phyloP scores from a whole-genome alignment of 1,140 invertebrate species.

The Harpegnathos saltator region DNA sequence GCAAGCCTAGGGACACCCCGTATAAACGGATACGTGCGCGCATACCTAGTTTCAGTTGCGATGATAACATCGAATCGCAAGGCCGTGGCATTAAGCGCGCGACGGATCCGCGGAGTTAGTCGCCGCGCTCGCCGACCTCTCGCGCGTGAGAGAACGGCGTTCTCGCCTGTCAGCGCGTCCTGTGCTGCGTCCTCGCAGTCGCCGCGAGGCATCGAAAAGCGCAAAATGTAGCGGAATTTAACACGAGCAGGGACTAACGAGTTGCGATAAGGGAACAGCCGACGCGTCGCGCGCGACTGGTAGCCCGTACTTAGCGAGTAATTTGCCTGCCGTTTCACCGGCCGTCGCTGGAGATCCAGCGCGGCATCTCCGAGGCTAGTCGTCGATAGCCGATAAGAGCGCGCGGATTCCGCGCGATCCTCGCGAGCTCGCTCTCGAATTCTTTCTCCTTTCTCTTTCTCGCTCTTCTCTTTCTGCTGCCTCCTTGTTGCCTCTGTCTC shows the following conservation, averaged over 20 bases:
- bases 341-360: neutral
- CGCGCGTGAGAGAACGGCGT: neutral
- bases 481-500: too few species aligned
- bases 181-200: too few species aligned
- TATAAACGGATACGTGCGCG: slow-evolving; percentile 20
- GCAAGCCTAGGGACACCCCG: neutral
- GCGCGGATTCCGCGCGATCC: neutral
- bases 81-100: slow-evolving; percentile 15
- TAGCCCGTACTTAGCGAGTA: slow-evolving; percentile 4
- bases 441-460: too few species aligned
- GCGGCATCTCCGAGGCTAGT: neutral
- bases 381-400: slow-evolving; percentile 1
- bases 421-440: too few species aligned
- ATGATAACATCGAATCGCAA: slow-evolving; percentile 48
- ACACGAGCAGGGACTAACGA: slow-evolving; percentile 22
- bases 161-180: slow-evolving; percentile 30
- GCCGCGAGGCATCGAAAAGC: neutral
- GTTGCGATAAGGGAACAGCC: slow-evolving; percentile 12
- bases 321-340: slow-evolving; percentile 14
- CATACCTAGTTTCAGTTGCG: slow-evolving; percentile 18
- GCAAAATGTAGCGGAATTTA: slow-evolving; percentile 45
- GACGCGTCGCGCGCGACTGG: neutral
- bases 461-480: neutral
- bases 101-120: slow-evolving; percentile 17
- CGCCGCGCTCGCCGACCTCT: neutral